Conservation (phyloP, 2,113 vertebrate genomes). For the Ovibos moschatus region DNA sequence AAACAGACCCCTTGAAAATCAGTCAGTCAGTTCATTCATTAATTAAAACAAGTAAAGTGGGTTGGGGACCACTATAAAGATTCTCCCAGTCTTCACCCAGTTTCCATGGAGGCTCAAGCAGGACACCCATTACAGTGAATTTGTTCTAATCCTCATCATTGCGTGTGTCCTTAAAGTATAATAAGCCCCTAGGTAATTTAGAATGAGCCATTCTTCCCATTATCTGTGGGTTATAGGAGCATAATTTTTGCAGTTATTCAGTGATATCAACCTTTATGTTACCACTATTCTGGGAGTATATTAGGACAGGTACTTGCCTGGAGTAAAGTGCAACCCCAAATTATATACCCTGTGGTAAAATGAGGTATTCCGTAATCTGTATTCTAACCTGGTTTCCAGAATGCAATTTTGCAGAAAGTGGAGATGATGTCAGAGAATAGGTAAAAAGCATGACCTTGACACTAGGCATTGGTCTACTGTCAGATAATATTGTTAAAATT, state of each 20-base stretch:
- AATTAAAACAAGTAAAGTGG: neutral
- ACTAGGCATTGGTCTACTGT: neutral
- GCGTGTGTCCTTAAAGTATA: too few relatives aligned
- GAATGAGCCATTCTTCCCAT: neutral
- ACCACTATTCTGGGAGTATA: neutral
- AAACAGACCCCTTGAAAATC: neutral
- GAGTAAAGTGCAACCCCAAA: neutral
- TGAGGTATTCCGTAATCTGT: neutral
- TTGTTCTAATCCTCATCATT: neutral
- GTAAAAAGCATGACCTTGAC: neutral
- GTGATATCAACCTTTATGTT: neutral
- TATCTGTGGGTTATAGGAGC: neutral
- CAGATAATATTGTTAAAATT: neutral
- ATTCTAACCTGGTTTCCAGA: conserved; percentile 4
- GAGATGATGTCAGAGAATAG: neutral
- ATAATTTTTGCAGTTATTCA: neutral
- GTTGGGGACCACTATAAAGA: neutral
- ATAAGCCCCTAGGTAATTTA: neutral
- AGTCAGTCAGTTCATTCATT: neutral
- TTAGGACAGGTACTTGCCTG: neutral
- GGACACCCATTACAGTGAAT: neutral
- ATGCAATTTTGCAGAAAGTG: neutral
- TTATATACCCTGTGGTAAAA: neutral
- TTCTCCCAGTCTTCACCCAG: neutral
- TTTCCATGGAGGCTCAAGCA: neutral